A percentile compares a stretch with the other conserved stretches of the same genome.
Evolutionary conservation across 2,888 invertebrate genomes (phyloP).

Genomic region (Nephrotoma guestfalica): DNA sequence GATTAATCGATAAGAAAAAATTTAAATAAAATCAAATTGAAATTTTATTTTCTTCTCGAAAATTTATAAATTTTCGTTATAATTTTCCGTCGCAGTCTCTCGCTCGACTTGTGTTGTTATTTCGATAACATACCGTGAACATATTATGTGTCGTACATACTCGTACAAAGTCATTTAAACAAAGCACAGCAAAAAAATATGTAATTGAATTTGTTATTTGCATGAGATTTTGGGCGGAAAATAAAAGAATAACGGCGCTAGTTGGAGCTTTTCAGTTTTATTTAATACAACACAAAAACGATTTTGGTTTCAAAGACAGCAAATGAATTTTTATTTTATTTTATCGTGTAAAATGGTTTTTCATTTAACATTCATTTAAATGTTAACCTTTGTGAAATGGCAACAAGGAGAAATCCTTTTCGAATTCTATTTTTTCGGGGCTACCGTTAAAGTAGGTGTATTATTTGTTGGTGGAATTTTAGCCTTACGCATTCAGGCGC

Average conservation of each 20-base stretch:
- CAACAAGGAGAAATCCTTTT: neutral
- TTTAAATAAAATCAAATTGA: neutral
- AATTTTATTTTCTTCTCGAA: neutral
- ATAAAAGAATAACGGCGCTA: neutral
- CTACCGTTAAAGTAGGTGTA: neutral
- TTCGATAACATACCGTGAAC: neutral
- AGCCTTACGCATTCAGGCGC: neutral
- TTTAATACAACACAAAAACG: neutral
- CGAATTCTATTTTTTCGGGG: neutral
- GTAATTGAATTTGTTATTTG: neutral
- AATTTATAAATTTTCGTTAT: too few species aligned
- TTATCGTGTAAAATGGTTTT: neutral
- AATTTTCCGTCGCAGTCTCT: neutral
- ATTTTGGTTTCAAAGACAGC: neutral
- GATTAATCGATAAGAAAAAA: neutral
- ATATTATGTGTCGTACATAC: neutral
- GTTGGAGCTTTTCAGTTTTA: neutral
- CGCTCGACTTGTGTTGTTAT: neutral
- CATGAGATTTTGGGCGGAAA: neutral
- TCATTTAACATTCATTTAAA: neutral
- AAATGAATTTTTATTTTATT: neutral
- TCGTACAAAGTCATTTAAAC: neutral
- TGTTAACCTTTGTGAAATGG: neutral
- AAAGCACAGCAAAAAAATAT: neutral
- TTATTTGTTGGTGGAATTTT: neutral